Evolutionary conservation across 1,140 invertebrate genomes (phyloP).

Genomic region (Goniozus legneri): DNA sequence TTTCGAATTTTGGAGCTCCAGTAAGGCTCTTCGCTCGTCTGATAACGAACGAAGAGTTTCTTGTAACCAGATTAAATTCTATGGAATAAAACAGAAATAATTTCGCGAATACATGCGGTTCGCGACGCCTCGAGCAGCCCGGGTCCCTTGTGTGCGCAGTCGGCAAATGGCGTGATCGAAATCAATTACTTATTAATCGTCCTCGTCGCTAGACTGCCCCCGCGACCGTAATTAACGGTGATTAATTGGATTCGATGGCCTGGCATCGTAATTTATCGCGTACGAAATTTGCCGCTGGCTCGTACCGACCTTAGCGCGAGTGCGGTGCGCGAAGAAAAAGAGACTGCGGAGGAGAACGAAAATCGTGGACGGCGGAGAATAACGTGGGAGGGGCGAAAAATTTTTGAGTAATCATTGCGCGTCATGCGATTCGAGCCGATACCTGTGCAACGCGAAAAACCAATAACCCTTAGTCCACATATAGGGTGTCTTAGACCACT

Average conservation of each 20-base stretch:
- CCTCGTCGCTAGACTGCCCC: constrained; percentile 26
- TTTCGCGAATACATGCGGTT: too few species aligned
- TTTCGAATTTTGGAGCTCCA: too few species aligned
- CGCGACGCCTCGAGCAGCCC: too few species aligned
- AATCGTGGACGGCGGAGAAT: constrained; percentile 6
- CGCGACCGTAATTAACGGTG: constrained; percentile 44
- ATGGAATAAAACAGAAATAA: too few species aligned
- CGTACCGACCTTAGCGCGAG: background rate
- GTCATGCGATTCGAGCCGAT: constrained; percentile 29
- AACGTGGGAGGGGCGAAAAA: constrained; percentile 1
- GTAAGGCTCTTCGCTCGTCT: too few species aligned
- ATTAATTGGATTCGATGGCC: constrained; percentile 39
- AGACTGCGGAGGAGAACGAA: constrained; percentile 6
- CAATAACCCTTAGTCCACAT: background rate
- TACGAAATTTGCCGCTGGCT: constrained; percentile 26
- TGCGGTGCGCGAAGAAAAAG: too few species aligned
- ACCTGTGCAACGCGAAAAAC: too few species aligned
- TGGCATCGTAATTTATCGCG: constrained; percentile 28
- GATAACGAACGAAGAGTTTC: too few species aligned
- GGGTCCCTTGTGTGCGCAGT: constrained; percentile 30
- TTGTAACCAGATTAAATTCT: too few species aligned
- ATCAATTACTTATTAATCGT: constrained; percentile 49
- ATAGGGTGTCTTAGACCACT: background rate
- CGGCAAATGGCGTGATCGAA: constrained; percentile 42
- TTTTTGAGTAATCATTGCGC: constrained; percentile 29